Evolutionary conservation across 92 coral and sea anemone species (phyloP), one percentile per base, ranked within the genome.

Genomic region (Zoanthus sansibaricus): DNA sequence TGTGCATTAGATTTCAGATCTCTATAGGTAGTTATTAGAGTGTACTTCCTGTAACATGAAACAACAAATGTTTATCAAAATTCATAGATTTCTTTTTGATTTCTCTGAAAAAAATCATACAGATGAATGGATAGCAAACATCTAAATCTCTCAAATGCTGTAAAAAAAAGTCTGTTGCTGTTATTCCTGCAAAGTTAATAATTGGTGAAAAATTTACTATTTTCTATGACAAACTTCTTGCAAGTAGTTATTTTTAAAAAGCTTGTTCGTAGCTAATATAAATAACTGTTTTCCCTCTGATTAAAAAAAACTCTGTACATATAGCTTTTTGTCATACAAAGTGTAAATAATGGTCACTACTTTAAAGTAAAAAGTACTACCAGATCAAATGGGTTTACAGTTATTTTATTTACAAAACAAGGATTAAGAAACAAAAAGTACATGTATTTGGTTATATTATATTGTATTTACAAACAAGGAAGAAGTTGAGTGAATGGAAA

Each of bases 1-100:
- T 15, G 87, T 11, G 78, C 68, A 32, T 55, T 76, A 48, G 74
- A 76, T 55, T 68, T 87, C 12, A 66, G 71, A 66, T 66, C 71
- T 66, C 33, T 66, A 66, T 66, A 66, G 30, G 30, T 66, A 66
- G 33, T 66, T 66, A 66, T n/a, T 66, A 21, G 30, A n/a, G 71
- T 66, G 33, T n/a, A 66, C 71, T n/a, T n/a, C 30, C 71, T 21
- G 71, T 66, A 21, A 66, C 30, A 66, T 66, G 71, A 66, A 66
- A 66, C 31, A 21, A 66, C 64, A 66, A 66, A 66, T 21, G 7
- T 66, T 66, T 66, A 56, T 56, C 64, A 66, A 66, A 66, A 66
- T 66, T 66, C 30, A 21, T 66, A 66, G 71, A 66, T 21, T 66
- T 66, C 71, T 66, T n/a, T 66, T 56, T 51, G 7, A 8, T 56